These are phyloP conservation scores for Phaedon cochleariae DNA, from an alignment of 2,888 invertebrate genomes.

Conservation along the genomic window DNA sequence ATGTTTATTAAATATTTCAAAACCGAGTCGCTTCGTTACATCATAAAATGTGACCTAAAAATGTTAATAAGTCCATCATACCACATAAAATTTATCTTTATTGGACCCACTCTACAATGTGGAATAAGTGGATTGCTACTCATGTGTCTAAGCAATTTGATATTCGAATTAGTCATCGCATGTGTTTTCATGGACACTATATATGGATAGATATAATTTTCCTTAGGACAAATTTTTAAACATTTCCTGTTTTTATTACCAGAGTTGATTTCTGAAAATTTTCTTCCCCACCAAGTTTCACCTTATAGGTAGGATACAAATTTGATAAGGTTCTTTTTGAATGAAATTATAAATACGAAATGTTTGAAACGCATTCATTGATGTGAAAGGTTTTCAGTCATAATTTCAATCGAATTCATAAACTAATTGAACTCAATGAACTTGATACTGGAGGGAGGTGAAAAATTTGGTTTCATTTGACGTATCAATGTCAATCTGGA, in stretches of 20 bases:
- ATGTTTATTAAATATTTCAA: conserved; percentile 1
- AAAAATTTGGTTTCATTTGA: too few relatives aligned
- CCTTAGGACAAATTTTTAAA: neutral
- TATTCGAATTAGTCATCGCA: neutral
- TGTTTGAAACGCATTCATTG: too few relatives aligned
- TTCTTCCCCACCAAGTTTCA: too few relatives aligned
- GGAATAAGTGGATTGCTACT: neutral
- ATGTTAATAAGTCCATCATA: conserved; percentile 13
- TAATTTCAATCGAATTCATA: too few relatives aligned
- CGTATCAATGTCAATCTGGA: too few relatives aligned
- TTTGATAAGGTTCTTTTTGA: too few relatives aligned
- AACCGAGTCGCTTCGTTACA: conserved; percentile 12
- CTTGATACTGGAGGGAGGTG: too few relatives aligned
- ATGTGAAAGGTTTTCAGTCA: too few relatives aligned
- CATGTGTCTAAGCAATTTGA: conserved; percentile 1
- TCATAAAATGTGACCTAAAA: conserved; percentile 24
- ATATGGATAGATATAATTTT: neutral
- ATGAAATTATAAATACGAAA: too few relatives aligned
- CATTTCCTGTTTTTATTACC: neutral
- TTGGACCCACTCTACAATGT: neutral
- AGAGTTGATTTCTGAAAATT: neutral
- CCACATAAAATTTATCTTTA: neutral
- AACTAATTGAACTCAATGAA: too few relatives aligned
- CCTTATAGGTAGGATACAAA: too few relatives aligned
- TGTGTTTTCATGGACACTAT: neutral